A percentile compares a stretch with the other conserved stretches of the same genome.
Conservation (phyloP, 2,113 vertebrate genomes). For the Pipa parva region DNA sequence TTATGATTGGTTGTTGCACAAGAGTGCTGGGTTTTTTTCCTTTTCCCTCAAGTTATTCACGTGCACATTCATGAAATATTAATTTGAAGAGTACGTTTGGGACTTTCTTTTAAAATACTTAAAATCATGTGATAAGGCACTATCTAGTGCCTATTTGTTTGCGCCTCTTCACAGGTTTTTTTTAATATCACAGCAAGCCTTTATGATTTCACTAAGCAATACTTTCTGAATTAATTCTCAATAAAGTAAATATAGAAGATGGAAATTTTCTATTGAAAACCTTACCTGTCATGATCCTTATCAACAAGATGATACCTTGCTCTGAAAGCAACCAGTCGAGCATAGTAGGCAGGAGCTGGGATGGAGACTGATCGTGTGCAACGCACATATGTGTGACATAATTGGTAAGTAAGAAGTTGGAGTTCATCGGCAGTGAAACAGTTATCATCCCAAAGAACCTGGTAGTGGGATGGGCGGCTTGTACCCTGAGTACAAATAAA, state of each 20-base stretch:
- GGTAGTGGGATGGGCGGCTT: conserved; percentile 97
- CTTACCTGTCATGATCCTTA: conserved; percentile 97
- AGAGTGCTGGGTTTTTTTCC: too few relatives aligned
- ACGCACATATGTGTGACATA: conserved; percentile 95
- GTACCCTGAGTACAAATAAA: conserved; percentile 74
- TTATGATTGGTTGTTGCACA: too few relatives aligned
- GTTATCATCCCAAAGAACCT: conserved; percentile 98
- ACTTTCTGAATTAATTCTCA: too few relatives aligned
- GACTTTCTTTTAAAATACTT: too few relatives aligned
- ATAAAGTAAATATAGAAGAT: background rate
- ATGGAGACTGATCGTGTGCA: conserved; percentile 96
- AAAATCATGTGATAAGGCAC: too few relatives aligned
- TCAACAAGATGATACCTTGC: conserved; percentile 97
- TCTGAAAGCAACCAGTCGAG: conserved; percentile 90
- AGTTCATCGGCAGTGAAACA: conserved; percentile 95
- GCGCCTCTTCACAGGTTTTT: too few relatives aligned
- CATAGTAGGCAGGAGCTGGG: conserved; percentile 94
- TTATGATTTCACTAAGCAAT: too few relatives aligned
- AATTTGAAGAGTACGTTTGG: too few relatives aligned
- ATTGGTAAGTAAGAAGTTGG: conserved; percentile 95
- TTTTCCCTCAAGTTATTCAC: too few relatives aligned
- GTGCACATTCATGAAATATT: too few relatives aligned
- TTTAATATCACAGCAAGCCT: too few relatives aligned
- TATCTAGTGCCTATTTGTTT: too few relatives aligned
- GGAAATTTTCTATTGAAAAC: background rate